Base-by-base conservation (phyloP, 2,797 vertebrate species). In the Molossus molossus region DNA sequence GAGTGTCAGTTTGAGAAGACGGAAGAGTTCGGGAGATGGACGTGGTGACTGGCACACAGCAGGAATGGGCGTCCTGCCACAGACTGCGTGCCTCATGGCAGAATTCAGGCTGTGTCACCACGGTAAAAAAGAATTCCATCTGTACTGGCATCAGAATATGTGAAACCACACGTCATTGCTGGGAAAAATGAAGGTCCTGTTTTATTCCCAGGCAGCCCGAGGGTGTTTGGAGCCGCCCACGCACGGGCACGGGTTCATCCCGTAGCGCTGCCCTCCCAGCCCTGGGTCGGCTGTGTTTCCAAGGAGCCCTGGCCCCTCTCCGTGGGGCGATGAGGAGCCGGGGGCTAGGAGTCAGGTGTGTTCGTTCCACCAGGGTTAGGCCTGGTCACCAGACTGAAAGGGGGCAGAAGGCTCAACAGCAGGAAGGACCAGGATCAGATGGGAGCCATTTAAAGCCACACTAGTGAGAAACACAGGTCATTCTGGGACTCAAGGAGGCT, bases 231-330 rank as follows among this genome's bases (percentile, higher is more conserved):
- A 17, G 33, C 23, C 4, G 29, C 18, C 14, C n/a, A 1, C 13
- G 14, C n/a, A 18, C 48, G 25, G 62, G n/a, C 75, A 17, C 18
- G 10, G 73, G n/a, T 3, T 15, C 18, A 29, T 6, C 20, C 0
- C 0, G 2, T 0, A 15, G 5, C 33, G 40, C 20, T 2, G 20
- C 4, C 4, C 53, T 58, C 55, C 13, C 18, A 7, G 12, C 55
- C 33, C 14, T 20, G 3, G 33, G 6, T 1, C 20, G 12, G 50
- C 48, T 1, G 0, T 0, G 25, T 4, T 27, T 8, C 62, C 13
- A 1, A n/a, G 81, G 37, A 25, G 62, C 50, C 79, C 75, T 6
- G 33, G 50, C 0, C 23, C 62, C 62, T 2, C n/a, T 9, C 4
- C 18, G 25, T 57, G 33, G 50, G 21, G 15, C 25, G 6, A 9